Base-by-base conservation (phyloP, 2,888 invertebrate species). In the Drosophila glabriapex region DNA sequence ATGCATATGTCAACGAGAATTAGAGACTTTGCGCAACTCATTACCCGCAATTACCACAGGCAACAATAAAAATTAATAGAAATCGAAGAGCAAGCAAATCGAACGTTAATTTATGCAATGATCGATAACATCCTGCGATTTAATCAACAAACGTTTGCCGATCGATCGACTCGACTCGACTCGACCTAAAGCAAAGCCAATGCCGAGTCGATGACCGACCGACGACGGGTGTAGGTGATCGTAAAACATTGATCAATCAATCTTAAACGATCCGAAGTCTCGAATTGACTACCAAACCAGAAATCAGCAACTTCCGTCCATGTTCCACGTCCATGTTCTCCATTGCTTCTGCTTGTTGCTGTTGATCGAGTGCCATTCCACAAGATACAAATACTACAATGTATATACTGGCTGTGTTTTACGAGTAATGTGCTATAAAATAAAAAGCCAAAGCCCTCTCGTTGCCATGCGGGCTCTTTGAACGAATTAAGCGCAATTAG, bases 51-150 rank as follows among this genome's bases (percentile, higher is more conserved):
- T 72, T 76, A 67, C 66, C 62, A 29, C 63, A 66, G 66, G 63
- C 28, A 46, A 75, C 69, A 75, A 83, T 82, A 81, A 89, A 84
- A 76, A 76, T 81, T 76, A 84, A 85, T 71, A 71, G 56, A 64
- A 65, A 39, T 41, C 56, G 56, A 33, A 54, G 19, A 55, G 46
- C 55, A n/a, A 50, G 49, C 55, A 46, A 65, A 85, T 74, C 81
- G 78, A 86, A 74, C 75, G 74, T 80, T 90, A 92, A 91, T 91
- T 91, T 89, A 85, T 80, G 80, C 88, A 85, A 91, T 91, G 92
- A 92, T 92, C 91, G 91, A 92, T 91, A 87, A 91, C 92, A 93
- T 93, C 92, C 93, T 91, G 91, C 83, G 83, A 88, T 84, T 91
- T 87, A 91, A 92, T 93, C 71, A 89, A 85, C 87, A 91, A 91